A percentile compares a stretch with the other conserved stretches of the same genome.
Evolutionary conservation across 2,888 invertebrate genomes (phyloP).

Genomic region (Exocentrus adspersus): DNA sequence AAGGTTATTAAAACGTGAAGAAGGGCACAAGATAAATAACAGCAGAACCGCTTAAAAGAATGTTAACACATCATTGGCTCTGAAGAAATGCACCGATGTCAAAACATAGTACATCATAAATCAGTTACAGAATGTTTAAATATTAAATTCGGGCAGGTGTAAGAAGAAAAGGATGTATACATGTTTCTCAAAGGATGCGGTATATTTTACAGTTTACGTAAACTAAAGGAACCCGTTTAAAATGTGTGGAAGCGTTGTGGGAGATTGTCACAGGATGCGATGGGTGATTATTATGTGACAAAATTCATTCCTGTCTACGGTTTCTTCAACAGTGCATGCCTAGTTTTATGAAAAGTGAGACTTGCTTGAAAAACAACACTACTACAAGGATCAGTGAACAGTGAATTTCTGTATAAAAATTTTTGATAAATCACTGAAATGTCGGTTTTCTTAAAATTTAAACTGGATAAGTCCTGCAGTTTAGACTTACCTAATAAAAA

Average conservation of each 20-base stretch:
- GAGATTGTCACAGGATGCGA: background rate
- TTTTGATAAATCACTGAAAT: too few species aligned
- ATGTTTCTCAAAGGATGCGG: constrained; percentile 10
- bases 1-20: constrained; percentile 1
- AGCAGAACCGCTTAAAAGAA: constrained; percentile 16
- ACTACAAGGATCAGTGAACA: too few species aligned
- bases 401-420: too few species aligned
- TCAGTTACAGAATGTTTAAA: constrained; percentile 12
- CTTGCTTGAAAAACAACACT: too few species aligned
- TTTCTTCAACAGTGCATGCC: background rate
- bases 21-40: background rate
- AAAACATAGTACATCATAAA: constrained; percentile 18
- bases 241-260: constrained; percentile 3
- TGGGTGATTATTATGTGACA: too few species aligned
- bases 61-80: constrained; percentile 22
- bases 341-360: too few species aligned
- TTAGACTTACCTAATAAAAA: too few species aligned
- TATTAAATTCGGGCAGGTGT: constrained; percentile 5
- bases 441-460: too few species aligned
- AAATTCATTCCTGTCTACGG: background rate
- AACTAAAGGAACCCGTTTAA: background rate
- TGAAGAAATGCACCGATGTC: constrained; percentile 17
- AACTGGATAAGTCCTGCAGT: too few species aligned
- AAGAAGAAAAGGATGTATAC: constrained; percentile 7
- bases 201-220: background rate